Conservation (phyloP, 1,140 invertebrate genomes). For the Platyura marginata region DNA sequence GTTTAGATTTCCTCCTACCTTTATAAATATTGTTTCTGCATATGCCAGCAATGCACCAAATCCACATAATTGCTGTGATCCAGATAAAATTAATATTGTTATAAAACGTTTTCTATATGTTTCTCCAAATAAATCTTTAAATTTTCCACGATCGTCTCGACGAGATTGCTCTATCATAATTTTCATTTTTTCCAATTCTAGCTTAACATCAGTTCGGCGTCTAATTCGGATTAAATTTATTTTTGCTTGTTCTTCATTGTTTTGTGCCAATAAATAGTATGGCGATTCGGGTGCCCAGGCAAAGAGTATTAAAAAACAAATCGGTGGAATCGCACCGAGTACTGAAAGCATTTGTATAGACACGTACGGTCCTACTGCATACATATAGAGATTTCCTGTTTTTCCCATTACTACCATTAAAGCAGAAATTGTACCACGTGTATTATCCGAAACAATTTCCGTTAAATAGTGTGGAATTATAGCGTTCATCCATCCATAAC, state of each 20-base stretch:
- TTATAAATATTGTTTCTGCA: neutral
- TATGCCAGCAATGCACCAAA: neutral
- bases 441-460: neutral
- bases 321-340: neutral
- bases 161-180: neutral
- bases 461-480: neutral
- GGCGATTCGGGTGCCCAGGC: neutral
- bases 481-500: neutral
- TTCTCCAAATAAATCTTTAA: too few species aligned
- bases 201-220: neutral
- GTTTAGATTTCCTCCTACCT: neutral
- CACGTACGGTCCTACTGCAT: neutral
- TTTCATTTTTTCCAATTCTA: neutral
- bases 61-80: neutral
- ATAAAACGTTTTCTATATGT: neutral
- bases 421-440: neutral
- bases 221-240: neutral
- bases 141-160: neutral
- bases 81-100: neutral
- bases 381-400: neutral
- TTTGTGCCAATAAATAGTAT: neutral
- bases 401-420: neutral
- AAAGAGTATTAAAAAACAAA: neutral
- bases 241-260: neutral
- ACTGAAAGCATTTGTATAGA: neutral